Percentiles rank a stretch among this genome's conserved stretches.
Evolutionary conservation across 2,797 vertebrate species (phyloP).

Genomic region (Danio kyathit): DNA sequence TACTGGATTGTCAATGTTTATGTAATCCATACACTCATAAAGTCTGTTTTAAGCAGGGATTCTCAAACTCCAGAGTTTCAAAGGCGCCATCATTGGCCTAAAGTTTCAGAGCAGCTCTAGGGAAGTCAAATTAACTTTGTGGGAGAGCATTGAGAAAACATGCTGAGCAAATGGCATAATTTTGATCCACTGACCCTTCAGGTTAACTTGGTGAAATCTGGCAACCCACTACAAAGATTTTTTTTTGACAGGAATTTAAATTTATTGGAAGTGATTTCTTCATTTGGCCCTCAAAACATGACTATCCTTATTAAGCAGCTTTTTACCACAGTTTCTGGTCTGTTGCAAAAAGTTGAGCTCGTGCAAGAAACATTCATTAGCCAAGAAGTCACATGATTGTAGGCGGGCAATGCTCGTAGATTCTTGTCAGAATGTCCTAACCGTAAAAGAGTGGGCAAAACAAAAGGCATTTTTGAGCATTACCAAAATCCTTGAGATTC

Average conservation of each 20-base stretch:
- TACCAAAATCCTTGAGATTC: constrained; percentile 49
- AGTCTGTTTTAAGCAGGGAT: constrained; percentile 29
- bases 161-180: constrained; percentile 13
- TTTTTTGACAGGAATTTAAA: not conserved
- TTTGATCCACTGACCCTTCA: not conserved
- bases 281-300: not conserved
- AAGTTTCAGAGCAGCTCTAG: constrained; percentile 10
- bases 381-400: constrained; percentile 35
- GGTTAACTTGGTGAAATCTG: not conserved
- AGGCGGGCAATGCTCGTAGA: constrained; percentile 1
- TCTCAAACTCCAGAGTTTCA: constrained; percentile 26
- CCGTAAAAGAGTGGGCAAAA: constrained; percentile 34
- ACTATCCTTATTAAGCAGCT: constrained; percentile 2
- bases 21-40: constrained; percentile 42
- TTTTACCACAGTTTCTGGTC: constrained; percentile 7
- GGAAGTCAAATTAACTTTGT: constrained; percentile 21
- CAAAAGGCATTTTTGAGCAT: constrained; percentile 48
- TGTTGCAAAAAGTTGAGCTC: constrained; percentile 38
- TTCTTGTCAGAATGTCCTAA: constrained; percentile 27
- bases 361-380: constrained; percentile 40
- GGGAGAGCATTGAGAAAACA: not conserved
- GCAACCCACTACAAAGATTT: not conserved
- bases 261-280: not conserved
- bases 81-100: constrained; percentile 11
- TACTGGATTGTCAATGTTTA: constrained; percentile 30